Conservation (phyloP, 2,888 invertebrate genomes). For the Mesochorus sp. region DNA sequence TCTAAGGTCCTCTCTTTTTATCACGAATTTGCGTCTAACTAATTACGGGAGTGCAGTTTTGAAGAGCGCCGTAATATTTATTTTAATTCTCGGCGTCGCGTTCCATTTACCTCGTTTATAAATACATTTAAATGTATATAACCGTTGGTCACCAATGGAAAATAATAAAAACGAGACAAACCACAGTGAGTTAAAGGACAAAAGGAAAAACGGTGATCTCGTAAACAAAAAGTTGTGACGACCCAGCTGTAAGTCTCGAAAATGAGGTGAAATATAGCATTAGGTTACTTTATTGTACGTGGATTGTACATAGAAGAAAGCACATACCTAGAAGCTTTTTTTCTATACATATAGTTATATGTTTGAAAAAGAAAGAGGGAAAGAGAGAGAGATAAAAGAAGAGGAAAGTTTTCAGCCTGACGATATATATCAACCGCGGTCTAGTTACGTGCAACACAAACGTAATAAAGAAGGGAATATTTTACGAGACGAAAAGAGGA, state of each 20-base stretch:
- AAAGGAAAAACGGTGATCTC: conserved; percentile 9
- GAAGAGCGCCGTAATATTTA: not conserved
- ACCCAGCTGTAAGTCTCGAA: conserved; percentile 5
- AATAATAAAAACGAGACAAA: not conserved
- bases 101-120: not conserved
- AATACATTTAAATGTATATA: not conserved
- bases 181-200: conserved; percentile 8
- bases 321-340: not conserved
- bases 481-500: conserved; percentile 27
- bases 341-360: not conserved
- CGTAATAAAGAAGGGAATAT: conserved; percentile 49
- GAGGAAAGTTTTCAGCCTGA: conserved; percentile 43
- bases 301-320: conserved; percentile 14
- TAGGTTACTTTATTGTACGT: conserved; percentile 28
- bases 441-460: conserved; percentile 51
- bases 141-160: not conserved
- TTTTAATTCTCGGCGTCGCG: not conserved
- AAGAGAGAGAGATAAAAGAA: conserved; percentile 12
- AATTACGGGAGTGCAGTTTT: not conserved
- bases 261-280: conserved; percentile 49
- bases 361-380: conserved; percentile 1
- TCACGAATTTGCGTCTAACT: not conserved
- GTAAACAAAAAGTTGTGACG: conserved; percentile 47
- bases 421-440: conserved; percentile 50
- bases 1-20: not conserved